Percentiles rank a stretch among this genome's conserved stretches.
Conservation (phyloP, 2,113 vertebrate species). For the Catharus fuscescens region DNA sequence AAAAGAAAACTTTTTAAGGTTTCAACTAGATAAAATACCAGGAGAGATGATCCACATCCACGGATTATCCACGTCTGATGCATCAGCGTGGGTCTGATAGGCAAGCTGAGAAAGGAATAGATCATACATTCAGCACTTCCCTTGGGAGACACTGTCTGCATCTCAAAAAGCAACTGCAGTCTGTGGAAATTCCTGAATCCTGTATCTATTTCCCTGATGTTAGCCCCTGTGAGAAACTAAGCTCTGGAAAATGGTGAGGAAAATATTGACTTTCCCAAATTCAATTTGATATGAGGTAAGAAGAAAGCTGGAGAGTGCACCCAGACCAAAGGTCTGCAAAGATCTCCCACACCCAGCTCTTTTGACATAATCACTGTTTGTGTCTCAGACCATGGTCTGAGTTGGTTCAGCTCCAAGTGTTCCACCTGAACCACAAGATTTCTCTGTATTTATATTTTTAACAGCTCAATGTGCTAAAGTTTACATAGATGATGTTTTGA, state of each 20-base stretch:
- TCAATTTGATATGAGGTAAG: background rate
- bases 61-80: background rate
- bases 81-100: background rate
- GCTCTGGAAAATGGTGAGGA: background rate
- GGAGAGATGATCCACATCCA: background rate
- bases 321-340: background rate
- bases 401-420: background rate
- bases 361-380: background rate
- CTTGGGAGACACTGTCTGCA: conserved; percentile 10
- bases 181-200: background rate
- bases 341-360: background rate
- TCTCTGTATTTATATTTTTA: background rate
- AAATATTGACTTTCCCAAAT: background rate
- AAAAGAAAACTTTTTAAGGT: background rate
- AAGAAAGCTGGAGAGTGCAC: background rate
- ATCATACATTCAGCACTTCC: background rate
- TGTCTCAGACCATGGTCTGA: background rate
- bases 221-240: background rate
- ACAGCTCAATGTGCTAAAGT: background rate
- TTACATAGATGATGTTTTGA: conserved; percentile 23
- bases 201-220: background rate
- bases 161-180: background rate
- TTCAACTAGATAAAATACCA: background rate
- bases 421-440: background rate
- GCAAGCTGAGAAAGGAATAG: background rate